A percentile compares a stretch with the other conserved stretches of the same genome.
These are phyloP conservation scores for Acleris emargana DNA, from an alignment of 2,888 invertebrate species.

Conservation along the genomic window DNA sequence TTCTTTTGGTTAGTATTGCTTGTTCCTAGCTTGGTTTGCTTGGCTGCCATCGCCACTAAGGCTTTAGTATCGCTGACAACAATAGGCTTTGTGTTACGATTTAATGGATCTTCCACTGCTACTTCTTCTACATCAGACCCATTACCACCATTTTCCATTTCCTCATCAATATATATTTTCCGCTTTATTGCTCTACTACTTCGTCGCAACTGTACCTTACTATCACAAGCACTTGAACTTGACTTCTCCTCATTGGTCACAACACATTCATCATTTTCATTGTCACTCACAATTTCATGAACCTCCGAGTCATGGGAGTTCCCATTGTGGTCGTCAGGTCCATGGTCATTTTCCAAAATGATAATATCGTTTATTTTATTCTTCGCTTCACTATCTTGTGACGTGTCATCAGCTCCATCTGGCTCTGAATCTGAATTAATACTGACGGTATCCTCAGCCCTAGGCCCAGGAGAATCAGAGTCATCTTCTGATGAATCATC, in stretches of 20 bases:
- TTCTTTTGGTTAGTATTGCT: conserved; percentile 78
- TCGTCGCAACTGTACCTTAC: conserved; percentile 56
- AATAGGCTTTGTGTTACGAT: conserved; percentile 69
- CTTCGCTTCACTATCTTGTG: conserved; percentile 51
- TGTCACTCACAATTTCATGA: conserved; percentile 72
- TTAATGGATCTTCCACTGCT: conserved; percentile 82
- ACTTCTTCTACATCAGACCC: conserved; percentile 87
- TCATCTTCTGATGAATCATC: conserved; percentile 42
- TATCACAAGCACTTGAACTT: conserved; percentile 46
- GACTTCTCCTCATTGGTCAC: conserved; percentile 57
- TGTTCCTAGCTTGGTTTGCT: conserved; percentile 57
- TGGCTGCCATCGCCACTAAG: conserved; percentile 87
- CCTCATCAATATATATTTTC: conserved; percentile 80
- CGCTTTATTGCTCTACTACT: conserved; percentile 77
- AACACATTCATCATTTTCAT: conserved; percentile 77
- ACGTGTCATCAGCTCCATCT: conserved; percentile 55
- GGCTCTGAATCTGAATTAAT: conserved; percentile 68
- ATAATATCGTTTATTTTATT: conserved; percentile 54
- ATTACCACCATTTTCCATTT: conserved; percentile 79
- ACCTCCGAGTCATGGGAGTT: conserved; percentile 58
- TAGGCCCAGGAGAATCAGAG: conserved; percentile 52
- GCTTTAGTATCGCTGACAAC: conserved; percentile 89
- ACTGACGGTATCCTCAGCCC: conserved; percentile 65
- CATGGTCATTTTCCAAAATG: conserved; percentile 53
- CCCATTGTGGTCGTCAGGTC: conserved; percentile 54